These are phyloP conservation scores for Donacobius atricapilla DNA, from an alignment of 2,113 vertebrate genomes.

Conservation along the genomic window DNA sequence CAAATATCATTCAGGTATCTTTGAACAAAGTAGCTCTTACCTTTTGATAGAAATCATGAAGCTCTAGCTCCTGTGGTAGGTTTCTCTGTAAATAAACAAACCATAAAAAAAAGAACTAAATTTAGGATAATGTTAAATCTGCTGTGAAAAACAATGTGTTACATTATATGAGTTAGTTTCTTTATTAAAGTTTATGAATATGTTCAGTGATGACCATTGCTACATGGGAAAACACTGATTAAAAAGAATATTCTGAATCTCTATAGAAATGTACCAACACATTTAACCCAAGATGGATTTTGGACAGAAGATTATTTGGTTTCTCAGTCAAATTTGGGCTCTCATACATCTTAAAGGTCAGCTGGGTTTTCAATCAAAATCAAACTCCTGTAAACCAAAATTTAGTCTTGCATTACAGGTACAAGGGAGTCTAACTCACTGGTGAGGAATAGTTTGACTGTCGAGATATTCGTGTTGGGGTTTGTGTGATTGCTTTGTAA, in stretches of 20 bases:
- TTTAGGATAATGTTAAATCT: conserved; percentile 5
- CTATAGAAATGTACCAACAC: not conserved
- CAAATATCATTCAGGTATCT: conserved; percentile 33
- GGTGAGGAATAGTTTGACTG: not conserved
- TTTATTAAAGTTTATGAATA: not conserved
- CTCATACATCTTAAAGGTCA: not conserved
- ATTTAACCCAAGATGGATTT: not conserved
- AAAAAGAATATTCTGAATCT: not conserved
- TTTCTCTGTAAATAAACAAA: conserved; percentile 3
- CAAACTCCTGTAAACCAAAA: not conserved
- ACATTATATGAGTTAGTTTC: not conserved
- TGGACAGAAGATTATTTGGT: not conserved
- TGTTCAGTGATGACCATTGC: not conserved
- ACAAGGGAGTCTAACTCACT: not conserved
- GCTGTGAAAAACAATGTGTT: not conserved
- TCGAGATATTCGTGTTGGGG: fast-evolving
- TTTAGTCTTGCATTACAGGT: not conserved
- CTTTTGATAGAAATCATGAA: conserved; percentile 5
- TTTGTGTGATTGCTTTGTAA: not conserved
- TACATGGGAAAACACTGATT: not conserved
- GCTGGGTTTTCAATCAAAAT: not conserved
- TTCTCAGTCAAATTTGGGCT: not conserved
- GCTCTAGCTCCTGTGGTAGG: not conserved
- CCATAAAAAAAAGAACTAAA: not conserved
- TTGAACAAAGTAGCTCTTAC: conserved; percentile 32